Base-by-base conservation (phyloP, 1,140 invertebrate genomes). In the Trichomalopsis sarcophagae region DNA sequence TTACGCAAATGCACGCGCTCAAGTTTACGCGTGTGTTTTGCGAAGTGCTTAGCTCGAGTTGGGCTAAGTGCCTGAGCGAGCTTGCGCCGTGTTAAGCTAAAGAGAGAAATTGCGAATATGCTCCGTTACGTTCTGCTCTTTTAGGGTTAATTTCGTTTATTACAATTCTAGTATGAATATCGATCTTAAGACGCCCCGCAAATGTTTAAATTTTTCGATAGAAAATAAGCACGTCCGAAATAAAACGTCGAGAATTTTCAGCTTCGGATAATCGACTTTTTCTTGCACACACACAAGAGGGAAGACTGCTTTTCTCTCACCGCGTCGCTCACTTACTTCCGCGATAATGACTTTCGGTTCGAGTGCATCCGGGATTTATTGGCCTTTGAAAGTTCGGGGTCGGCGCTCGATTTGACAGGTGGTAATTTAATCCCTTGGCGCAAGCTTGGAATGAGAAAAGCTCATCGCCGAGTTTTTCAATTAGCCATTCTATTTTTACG, bases 1-100 rank as follows among this genome's bases (percentile, higher is more conserved):
- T 81, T 81, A 81, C 80, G 80, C 80, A 81, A 81, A 81, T 81
- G 80, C 69, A 55, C 62, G 68, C 44, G 80, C 13, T 50, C 68
- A 30, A 71, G 30, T 71, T 71, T 71, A 71, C 68, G 68, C 68
- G 68, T 33, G 30, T 71, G 27, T 71, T 30, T 30, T 71, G 68
- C 13, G 68, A 27, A 27, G 68, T 71, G 69, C 30, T 71, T 71
- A 71, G 30, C 27, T 14, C 73, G 73, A n/a, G 30, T 4, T 14
- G 17, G 73, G 36, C 73, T 44, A 75, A 75, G 73, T 75, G 73
- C 73, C 68, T n/a, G 55, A 62, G 21, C 68, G 68, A 71, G 68
- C 23, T 27, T 71, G 68, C 23, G 68, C 14, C 68, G 68, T 71
- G 23, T 71, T 62, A 62, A 62, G 3, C 55, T 62, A 17, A 10